A percentile compares a stretch with the other conserved stretches of the same genome.
These are phyloP conservation scores for Eolophus roseicapilla DNA, from an alignment of 2,113 vertebrate genomes.

Conservation along the genomic window DNA sequence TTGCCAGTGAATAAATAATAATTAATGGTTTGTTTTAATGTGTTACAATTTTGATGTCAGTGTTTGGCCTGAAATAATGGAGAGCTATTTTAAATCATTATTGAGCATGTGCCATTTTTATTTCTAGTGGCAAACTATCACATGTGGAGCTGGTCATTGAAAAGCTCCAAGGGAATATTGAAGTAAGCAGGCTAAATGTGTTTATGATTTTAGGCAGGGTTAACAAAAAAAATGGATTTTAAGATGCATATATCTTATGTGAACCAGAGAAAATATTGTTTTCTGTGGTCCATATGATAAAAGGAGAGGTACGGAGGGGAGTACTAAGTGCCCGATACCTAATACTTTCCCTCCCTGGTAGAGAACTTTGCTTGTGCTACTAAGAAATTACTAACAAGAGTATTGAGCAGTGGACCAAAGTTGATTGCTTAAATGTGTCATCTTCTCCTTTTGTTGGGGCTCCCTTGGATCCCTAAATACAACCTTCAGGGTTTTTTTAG, in stretches of 20 bases:
- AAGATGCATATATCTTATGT: background rate
- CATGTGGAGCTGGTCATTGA: background rate
- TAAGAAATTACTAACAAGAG: background rate
- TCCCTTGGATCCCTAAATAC: background rate
- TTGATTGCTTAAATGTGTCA: background rate
- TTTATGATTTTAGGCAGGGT: background rate
- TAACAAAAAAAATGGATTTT: background rate
- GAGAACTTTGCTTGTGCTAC: background rate
- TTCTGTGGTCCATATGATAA: background rate
- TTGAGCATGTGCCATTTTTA: background rate
- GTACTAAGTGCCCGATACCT: background rate
- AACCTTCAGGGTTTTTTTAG: background rate
- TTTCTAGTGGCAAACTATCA: background rate
- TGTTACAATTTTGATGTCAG: background rate
- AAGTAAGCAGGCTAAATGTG: background rate
- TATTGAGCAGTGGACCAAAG: background rate
- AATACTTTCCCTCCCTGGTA: background rate
- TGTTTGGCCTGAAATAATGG: background rate
- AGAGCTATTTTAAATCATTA: background rate
- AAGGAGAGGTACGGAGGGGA: background rate
- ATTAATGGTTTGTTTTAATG: slow-evolving; percentile 7
- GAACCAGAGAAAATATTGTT: background rate
- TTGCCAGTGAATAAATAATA: background rate
- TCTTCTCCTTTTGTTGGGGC: background rate
- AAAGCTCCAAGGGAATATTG: background rate